Percentiles rank a stretch among this genome's conserved stretches.
Conservation (phyloP, 2,113 vertebrate genomes). For the Phodopus roborovskii region DNA sequence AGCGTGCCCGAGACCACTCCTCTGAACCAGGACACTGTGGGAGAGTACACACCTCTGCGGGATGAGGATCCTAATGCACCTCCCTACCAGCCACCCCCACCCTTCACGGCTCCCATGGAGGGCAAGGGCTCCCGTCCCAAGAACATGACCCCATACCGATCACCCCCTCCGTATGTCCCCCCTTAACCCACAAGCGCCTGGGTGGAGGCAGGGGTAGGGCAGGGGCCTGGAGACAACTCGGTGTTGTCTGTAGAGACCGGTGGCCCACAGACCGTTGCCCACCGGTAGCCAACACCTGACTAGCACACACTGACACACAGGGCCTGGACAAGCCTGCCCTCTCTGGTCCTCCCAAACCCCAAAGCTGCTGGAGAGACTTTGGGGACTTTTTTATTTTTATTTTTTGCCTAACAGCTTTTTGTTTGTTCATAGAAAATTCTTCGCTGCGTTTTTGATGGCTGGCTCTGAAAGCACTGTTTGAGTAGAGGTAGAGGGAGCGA, state of each 20-base stretch:
- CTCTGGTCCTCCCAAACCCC: conserved; percentile 79
- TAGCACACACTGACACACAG: conserved; percentile 76
- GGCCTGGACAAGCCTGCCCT: conserved; percentile 82
- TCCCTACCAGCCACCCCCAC: conserved; percentile 96
- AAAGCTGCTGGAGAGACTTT: conserved; percentile 81
- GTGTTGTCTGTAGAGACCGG: conserved; percentile 88
- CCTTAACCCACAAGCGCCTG: conserved; percentile 90
- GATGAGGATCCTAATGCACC: conserved; percentile 97
- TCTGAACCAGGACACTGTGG: conserved; percentile 94
- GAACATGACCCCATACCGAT: conserved; percentile 99
- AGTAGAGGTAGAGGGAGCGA: conserved; percentile 75
- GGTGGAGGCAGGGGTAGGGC: conserved; percentile 81
- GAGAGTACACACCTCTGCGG: conserved; percentile 94
- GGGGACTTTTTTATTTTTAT: conserved; percentile 87
- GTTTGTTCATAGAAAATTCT: conserved; percentile 90
- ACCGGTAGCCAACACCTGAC: conserved; percentile 79
- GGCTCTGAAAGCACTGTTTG: conserved; percentile 85
- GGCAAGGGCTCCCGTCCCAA: conserved; percentile 97
- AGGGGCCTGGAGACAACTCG: conserved; percentile 89
- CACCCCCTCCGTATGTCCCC: conserved; percentile 97
- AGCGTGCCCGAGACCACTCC: conserved; percentile 93
- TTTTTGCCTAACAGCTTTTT: conserved; percentile 93
- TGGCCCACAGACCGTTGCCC: conserved; percentile 85
- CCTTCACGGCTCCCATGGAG: conserved; percentile 96
- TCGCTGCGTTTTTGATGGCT: conserved; percentile 87